A percentile compares a stretch with the other conserved stretches of the same genome.
phyloP scores from a whole-genome alignment of 2,797 vertebrate genomes.

The Lepus townsendii region DNA sequence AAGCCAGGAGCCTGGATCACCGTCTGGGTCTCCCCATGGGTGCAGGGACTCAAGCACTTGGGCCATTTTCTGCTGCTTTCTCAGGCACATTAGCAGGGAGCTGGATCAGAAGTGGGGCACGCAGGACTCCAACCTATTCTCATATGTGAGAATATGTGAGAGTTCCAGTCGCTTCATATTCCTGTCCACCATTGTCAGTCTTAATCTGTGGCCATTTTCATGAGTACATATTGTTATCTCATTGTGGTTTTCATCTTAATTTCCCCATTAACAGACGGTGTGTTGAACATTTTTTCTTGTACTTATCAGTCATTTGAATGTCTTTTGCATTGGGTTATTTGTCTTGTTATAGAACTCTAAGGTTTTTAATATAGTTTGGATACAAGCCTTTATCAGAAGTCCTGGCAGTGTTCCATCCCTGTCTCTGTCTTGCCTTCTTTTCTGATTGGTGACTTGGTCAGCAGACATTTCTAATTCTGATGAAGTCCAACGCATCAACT shows the following conservation, averaged over 20 bases:
- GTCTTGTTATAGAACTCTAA: conserved; percentile 6
- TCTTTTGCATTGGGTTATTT: conserved; percentile 3
- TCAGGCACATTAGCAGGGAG: too few relatives aligned
- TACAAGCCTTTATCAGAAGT: conserved; percentile 19
- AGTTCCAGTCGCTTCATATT: not conserved
- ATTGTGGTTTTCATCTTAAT: conserved; percentile 33
- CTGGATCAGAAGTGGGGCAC: too few relatives aligned
- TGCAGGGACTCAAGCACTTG: too few relatives aligned
- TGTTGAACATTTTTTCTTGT: not conserved
- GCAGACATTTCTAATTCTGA: conserved; percentile 45
- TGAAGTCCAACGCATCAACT: not conserved
- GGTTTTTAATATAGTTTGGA: conserved; percentile 41
- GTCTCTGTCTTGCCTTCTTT: conserved; percentile 1
- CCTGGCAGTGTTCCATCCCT: conserved; percentile 49
- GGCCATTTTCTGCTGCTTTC: too few relatives aligned
- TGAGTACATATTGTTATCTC: not conserved
- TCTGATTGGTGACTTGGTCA: conserved; percentile 52
- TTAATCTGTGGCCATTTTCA: not conserved
- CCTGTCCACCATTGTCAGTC: not conserved
- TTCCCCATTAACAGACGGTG: not conserved
- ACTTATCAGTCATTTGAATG: not conserved
- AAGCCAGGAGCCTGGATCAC: too few relatives aligned
- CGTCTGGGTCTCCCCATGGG: too few relatives aligned
- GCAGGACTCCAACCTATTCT: too few relatives aligned
- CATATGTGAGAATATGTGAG: not conserved